Conservation (phyloP, 2,113 vertebrate genomes). For the Tragelaphus strepsiceros region DNA sequence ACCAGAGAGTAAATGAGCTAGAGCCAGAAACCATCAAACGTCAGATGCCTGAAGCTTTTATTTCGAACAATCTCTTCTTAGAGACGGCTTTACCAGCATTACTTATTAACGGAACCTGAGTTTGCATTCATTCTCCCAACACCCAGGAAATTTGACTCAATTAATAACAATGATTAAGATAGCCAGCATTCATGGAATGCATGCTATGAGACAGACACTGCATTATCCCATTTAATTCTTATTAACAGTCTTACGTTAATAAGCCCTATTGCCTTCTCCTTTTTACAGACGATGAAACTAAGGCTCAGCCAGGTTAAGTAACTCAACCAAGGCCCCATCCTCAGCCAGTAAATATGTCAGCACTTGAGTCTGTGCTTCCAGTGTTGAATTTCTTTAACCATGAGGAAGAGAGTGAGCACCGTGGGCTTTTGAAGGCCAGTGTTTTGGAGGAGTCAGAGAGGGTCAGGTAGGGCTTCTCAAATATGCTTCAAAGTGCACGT, state of each 20-base stretch:
- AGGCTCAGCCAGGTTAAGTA: neutral
- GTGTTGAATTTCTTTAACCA: neutral
- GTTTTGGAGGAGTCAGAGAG: neutral
- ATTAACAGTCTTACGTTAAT: neutral
- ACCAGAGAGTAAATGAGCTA: neutral
- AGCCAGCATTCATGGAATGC: neutral
- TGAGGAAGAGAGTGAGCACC: neutral
- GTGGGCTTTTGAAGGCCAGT: neutral
- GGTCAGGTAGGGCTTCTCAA: neutral
- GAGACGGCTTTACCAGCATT: neutral
- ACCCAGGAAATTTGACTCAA: neutral
- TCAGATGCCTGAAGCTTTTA: neutral
- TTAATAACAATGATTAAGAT: neutral
- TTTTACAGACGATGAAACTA: slow-evolving; percentile 31
- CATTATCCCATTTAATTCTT: neutral
- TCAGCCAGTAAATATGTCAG: neutral
- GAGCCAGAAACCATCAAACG: neutral
- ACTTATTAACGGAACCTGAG: neutral
- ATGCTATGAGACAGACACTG: neutral
- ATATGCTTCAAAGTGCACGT: neutral
- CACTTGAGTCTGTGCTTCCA: neutral
- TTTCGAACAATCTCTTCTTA: neutral
- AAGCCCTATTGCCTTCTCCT: neutral
- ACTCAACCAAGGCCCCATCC: neutral
- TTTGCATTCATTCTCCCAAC: neutral